A percentile compares a stretch with the other conserved stretches of the same genome.
Evolutionary conservation across 2,888 invertebrate species (phyloP).

Genomic region (Monoplex corrugatus): DNA sequence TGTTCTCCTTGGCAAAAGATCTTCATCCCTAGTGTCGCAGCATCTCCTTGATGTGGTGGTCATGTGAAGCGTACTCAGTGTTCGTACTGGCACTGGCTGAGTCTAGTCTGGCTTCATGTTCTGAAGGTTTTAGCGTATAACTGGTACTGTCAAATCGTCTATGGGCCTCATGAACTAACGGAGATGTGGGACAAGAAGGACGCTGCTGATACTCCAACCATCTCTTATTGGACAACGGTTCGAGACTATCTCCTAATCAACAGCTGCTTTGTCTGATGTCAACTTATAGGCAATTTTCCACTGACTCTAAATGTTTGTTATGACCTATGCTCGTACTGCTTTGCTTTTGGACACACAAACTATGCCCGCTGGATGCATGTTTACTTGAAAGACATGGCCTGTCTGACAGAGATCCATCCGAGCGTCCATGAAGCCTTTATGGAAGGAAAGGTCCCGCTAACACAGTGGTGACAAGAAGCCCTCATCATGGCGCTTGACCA

Average conservation of each 20-base stretch:
- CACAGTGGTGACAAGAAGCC: background rate
- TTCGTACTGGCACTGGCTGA: background rate
- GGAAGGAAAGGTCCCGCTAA: background rate
- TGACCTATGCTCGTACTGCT: background rate
- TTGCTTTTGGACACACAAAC: slow-evolving; percentile 22
- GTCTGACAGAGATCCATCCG: background rate
- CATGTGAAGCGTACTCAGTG: slow-evolving; percentile 4
- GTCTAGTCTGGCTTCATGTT: background rate
- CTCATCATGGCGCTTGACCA: background rate
- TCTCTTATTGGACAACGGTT: background rate
- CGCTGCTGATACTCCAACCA: background rate
- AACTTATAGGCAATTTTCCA: background rate
- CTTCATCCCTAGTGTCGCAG: slow-evolving; percentile 1
- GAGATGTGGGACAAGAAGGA: background rate
- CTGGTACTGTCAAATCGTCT: background rate
- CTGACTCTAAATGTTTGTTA: slow-evolving; percentile 10
- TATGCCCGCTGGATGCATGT: background rate
- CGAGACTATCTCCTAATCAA: background rate
- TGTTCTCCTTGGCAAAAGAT: slow-evolving; percentile 22
- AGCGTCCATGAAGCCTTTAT: slow-evolving; percentile 10
- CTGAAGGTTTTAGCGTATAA: slow-evolving; percentile 8
- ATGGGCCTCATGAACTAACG: background rate
- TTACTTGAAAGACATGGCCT: background rate
- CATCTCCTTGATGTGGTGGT: background rate
- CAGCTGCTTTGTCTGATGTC: background rate